phyloP scores from a whole-genome alignment of 2,113 vertebrate genomes.

The Sorex araneus region DNA sequence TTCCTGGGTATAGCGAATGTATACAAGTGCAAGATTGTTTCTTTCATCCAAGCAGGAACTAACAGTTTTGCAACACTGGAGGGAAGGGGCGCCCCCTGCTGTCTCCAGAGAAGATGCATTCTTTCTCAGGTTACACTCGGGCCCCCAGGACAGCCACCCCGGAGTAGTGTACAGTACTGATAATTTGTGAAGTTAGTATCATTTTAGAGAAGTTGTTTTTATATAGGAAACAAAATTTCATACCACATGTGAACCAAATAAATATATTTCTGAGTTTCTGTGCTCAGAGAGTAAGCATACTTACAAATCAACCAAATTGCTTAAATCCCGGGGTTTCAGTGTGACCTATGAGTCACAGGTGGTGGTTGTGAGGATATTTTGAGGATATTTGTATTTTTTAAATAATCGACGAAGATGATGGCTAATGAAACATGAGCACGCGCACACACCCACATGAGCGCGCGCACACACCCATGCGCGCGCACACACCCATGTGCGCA shows the following conservation, averaged over 20 bases:
- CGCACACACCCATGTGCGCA: too few species aligned
- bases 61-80: constrained; percentile 13
- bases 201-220: background rate
- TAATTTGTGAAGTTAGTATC: background rate
- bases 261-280: background rate
- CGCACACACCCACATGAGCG: too few species aligned
- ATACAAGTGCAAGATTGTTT: background rate
- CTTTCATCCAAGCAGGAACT: background rate
- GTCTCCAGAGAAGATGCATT: background rate
- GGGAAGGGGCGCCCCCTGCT: constrained; percentile 78
- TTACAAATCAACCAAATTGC: background rate
- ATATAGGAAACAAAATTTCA: background rate
- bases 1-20: background rate
- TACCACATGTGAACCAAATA: background rate
- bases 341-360: background rate
- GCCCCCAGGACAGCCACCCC: background rate
- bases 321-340: background rate
- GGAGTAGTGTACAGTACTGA: background rate
- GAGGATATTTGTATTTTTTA: background rate
- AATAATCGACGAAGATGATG: background rate
- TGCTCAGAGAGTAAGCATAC: background rate
- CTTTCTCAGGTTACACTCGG: background rate
- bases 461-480: too few species aligned
- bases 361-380: background rate
- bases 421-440: background rate